Evolutionary conservation across 2,888 invertebrate genomes (phyloP), one percentile per base, ranked within the genome.

Genomic region (Ariolimax columbianus): DNA sequence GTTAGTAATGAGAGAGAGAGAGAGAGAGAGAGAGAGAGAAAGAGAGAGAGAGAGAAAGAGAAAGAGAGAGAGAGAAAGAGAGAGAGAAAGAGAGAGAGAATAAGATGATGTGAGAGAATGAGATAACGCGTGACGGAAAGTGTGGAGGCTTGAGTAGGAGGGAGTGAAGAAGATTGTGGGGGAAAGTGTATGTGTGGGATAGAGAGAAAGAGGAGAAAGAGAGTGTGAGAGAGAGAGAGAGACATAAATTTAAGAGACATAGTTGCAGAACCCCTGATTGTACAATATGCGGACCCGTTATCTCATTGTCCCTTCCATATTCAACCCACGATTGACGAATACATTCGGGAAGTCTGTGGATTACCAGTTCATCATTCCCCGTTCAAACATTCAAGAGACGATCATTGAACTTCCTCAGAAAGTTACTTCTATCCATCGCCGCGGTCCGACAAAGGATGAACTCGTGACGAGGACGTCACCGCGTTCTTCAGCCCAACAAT

Each of bases 11-110:
- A 23, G 11, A 59, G 11, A 59, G 59, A 3, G 59, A 23, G 59
- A 59, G 59, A 23, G 59, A 59, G 59, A 79, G 66, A 79, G 79
- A 66, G 66, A 66, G 40, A 79, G 66, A n/a, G 75, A 40, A 30
- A 26, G 66, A 17, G 79, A 66, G 79, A 79, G 79, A 79, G 36
- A 66, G 77, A 19, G 55, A 33, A 38, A 77, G 55, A 55, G 77
- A 19, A 33, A 55, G 77, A 9, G 59, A 30, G 77, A 75, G 59
- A 77, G 11, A 55, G 36, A 30, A n/a, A 30, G 33, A 77, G 55
- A 55, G 77, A 33, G 55, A 55, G 77, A 51, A 55, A 11, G 77
- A 77, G 55, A 55, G 77, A 55, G 55, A 30, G 77, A 11, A 55
- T 36, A 55, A 77, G 77, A 77, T 11, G 36, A 38, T 19, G 59